phyloP scores from a whole-genome alignment of 1,140 invertebrate species.

The Apolygus lucorum region DNA sequence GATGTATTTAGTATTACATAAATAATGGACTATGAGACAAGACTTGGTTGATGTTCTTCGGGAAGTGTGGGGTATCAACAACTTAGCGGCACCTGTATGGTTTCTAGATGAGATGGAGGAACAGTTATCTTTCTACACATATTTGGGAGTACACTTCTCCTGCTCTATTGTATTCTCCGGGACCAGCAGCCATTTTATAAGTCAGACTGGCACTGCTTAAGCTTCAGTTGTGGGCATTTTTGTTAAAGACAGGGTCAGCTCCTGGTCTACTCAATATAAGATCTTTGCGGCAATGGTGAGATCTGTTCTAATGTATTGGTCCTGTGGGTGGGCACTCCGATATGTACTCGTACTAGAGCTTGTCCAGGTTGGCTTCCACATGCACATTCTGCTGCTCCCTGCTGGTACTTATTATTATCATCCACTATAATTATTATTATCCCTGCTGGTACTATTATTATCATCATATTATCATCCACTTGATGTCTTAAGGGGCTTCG shows the following conservation, averaged over 20 bases:
- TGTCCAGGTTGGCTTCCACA: background rate
- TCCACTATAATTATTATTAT: no score
- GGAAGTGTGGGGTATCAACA: background rate
- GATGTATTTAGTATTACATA: no score
- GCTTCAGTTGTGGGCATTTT: background rate
- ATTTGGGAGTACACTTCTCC: background rate
- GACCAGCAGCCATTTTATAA: conserved; percentile 21
- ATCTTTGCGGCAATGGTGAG: background rate
- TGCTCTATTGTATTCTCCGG: background rate
- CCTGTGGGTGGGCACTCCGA: no score
- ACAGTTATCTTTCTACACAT: background rate
- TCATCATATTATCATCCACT: no score
- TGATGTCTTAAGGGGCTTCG: no score
- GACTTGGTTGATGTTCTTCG: background rate
- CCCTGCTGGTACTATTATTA: no score
- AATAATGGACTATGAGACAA: no score
- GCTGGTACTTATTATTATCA: no score
- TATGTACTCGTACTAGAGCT: no score
- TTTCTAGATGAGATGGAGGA: background rate
- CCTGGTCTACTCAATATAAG: background rate
- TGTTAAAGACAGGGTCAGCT: no score
- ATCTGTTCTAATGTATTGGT: background rate
- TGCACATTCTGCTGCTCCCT: background rate
- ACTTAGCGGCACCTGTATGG: background rate
- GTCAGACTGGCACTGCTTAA: background rate